These are phyloP conservation scores for Podilymbus podiceps DNA, from an alignment of 2,113 vertebrate genomes.

Conservation along the genomic window DNA sequence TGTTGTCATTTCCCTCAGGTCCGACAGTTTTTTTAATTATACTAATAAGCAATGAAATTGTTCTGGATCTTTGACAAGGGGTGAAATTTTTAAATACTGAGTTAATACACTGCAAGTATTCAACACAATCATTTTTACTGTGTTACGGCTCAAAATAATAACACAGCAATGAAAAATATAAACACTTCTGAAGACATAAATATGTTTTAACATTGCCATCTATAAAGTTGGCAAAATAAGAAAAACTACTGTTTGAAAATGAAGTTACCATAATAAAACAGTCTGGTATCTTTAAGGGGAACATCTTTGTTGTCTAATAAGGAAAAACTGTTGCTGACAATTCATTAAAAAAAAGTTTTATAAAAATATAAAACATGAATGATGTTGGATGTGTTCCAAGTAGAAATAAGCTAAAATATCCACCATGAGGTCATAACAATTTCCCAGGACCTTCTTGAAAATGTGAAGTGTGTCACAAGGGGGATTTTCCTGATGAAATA, in stretches of 20 bases:
- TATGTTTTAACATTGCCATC: not conserved
- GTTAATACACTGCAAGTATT: not conserved
- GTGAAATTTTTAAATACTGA: not conserved
- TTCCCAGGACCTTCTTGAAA: not conserved
- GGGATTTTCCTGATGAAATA: not conserved
- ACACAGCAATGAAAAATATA: not conserved
- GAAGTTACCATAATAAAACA: not conserved
- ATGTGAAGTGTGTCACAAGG: not conserved
- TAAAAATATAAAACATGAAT: not conserved
- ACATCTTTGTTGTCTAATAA: not conserved
- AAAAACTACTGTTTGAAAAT: not conserved
- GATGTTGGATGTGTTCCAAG: not conserved
- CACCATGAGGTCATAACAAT: not conserved
- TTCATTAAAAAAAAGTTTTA: not conserved
- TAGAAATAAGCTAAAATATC: not conserved
- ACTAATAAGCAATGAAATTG: not conserved
- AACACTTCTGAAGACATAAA: not conserved
- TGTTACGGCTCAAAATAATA: not conserved
- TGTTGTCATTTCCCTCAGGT: not conserved
- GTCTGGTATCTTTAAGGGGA: not conserved
- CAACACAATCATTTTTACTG: not conserved
- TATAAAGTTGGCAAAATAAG: not conserved
- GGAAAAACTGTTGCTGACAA: not conserved
- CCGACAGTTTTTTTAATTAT: not conserved
- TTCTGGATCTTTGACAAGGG: not conserved